Evolutionary conservation across 2,797 vertebrate genomes (phyloP), one percentile per base, ranked within the genome.

Genomic region (Numenius phaeopus): DNA sequence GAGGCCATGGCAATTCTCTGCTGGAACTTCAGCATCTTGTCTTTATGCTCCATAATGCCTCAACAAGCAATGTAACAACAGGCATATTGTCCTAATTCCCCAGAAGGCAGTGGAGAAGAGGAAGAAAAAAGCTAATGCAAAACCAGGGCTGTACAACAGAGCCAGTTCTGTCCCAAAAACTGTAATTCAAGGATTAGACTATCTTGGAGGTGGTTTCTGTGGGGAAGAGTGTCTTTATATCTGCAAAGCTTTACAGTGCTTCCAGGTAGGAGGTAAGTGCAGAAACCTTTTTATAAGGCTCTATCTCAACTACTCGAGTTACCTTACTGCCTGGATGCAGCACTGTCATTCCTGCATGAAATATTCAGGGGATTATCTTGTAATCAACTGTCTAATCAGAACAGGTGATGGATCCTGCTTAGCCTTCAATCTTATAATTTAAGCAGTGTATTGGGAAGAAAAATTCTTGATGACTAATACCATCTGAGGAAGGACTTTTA

Each of bases 321-420:
- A 97, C 97, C 49, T 80, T 67, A 78, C 71, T 65, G 58, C 76
- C 87, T 91, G 58, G 64, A 85, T 93, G 67, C 88, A 49, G 50
- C 62, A 42, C 44, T 92, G 75, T 64, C 78, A 69, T 92, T 95
- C 55, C 77, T 90, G 85, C 94, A 96, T 98, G 70, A 98, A 98
- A 98, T 97, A 98, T 98, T 98, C 90, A 97, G 66, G 30, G 55
- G 78, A 92, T 97, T 97, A 96, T 94, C 84, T 97, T 97, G 94
- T 97, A 97, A 98, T 97, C 94, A 94, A 67, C 89, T 70, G 76
- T 79, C 81, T 87, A 85, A 94, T 96, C 87, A 95, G 78, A 95
- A 39, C 27, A 55, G 58, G 46, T 77, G 82, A 90, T 42, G 42
- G 61, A 76, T 83, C 77, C 37, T 59, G n/a, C n/a, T 88, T 85